These are phyloP conservation scores for Poeciliopsis turrubarensis DNA, from an alignment of 2,113 vertebrate genomes.

Conservation along the genomic window DNA sequence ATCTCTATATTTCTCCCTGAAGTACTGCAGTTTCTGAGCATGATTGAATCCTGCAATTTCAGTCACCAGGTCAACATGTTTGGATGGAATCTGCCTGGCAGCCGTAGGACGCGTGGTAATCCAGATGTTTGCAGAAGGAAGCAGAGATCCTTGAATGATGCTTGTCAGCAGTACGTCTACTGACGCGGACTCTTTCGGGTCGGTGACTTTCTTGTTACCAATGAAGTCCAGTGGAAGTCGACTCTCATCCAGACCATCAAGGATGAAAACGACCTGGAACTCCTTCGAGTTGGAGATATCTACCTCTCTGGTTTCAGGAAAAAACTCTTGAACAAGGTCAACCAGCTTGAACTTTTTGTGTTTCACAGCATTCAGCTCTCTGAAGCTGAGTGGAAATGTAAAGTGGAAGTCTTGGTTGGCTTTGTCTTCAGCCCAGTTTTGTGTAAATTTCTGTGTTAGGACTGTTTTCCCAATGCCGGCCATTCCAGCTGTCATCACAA, in stretches of 20 bases:
- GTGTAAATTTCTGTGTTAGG: not conserved
- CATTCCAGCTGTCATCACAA: not conserved
- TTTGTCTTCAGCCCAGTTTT: not conserved
- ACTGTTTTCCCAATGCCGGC: not conserved
- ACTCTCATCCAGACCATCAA: conserved; percentile 6
- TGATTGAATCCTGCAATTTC: conserved; percentile 13
- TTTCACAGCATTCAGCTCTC: not conserved
- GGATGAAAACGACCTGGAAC: conserved; percentile 10
- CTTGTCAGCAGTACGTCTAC: conserved; percentile 18
- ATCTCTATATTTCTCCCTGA: conserved; percentile 14
- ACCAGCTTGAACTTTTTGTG: conserved; percentile 1
- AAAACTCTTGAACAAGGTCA: conserved; percentile 2
- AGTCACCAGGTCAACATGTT: conserved; percentile 13
- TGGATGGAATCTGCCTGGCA: not conserved
- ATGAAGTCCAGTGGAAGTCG: conserved; percentile 19
- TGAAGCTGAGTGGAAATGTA: not conserved
- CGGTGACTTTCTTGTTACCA: not conserved
- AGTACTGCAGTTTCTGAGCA: conserved; percentile 25
- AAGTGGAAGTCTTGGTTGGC: not conserved
- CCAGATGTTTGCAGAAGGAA: conserved; percentile 8
- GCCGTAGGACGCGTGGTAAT: not conserved
- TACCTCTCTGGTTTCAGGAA: conserved; percentile 9
- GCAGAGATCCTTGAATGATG: conserved; percentile 8
- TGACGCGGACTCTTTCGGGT: not conserved
- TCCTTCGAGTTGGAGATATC: conserved; percentile 9